phyloP scores from a whole-genome alignment of 2,113 vertebrate species.

The Panthera tigris region DNA sequence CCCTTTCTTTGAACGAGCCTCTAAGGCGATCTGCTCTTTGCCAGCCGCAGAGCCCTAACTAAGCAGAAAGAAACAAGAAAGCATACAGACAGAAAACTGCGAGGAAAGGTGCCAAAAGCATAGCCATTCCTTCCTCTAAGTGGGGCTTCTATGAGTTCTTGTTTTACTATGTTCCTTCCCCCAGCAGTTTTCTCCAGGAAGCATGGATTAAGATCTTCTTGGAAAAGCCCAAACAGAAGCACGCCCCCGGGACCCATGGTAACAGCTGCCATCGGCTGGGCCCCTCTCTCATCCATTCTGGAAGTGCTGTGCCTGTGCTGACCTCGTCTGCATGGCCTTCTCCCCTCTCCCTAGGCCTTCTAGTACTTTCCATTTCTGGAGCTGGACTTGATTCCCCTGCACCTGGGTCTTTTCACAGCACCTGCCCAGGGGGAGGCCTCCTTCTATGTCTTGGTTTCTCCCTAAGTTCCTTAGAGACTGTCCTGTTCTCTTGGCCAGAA shows the following conservation, averaged over 20 bases:
- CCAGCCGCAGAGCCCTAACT: background rate
- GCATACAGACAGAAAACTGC: background rate
- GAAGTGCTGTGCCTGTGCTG: background rate
- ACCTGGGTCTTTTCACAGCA: background rate
- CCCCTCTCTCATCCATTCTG: background rate
- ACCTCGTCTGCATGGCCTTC: fast-evolving
- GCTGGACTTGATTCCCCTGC: background rate
- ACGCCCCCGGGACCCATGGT: background rate
- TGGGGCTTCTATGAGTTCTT: background rate
- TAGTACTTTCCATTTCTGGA: background rate
- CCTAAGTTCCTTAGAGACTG: background rate
- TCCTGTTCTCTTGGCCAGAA: background rate
- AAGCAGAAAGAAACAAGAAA: background rate
- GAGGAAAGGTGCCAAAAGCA: background rate
- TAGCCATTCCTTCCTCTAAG: background rate
- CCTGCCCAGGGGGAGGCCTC: background rate
- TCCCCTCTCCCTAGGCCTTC: background rate
- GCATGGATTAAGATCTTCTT: background rate
- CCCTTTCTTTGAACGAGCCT: background rate
- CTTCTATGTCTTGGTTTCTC: background rate
- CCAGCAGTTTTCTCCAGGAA: background rate
- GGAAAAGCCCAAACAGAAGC: background rate
- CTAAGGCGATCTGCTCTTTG: background rate
- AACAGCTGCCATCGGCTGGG: background rate
- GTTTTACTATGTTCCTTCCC: background rate